Base-by-base conservation (phyloP, 2,113 vertebrate genomes). In the Physeter macrocephalus region DNA sequence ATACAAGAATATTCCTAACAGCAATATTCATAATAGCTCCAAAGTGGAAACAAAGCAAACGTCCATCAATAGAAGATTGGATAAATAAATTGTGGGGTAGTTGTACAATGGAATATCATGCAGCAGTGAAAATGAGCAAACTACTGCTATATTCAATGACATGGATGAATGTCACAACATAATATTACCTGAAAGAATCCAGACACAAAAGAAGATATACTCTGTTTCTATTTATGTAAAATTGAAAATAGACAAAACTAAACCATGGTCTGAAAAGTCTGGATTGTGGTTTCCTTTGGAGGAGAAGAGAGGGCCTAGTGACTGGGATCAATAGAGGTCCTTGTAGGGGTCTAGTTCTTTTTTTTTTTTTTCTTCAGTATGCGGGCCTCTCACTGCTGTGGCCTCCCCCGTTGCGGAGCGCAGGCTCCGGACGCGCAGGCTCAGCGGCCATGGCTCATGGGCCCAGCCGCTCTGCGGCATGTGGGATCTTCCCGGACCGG, bases 141-240 rank as follows among this genome's bases (percentile, higher is more conserved):
- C 31, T 4, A 0, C 46, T 59, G 54, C 27, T 23, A 0, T 36
- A 21, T 43, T 77, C n/a, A 27, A 0, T 39, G 61, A 25, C 12
- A 31, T 2, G 8, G 39, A 18, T 62, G n/a, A 78, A 27, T 69
- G 52, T 81, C 52, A 52, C 54, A 59, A 25, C 52, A 34, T 54
- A 64, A 9, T 29, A 36, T 18, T 64, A 17, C 93, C 62, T 9
- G 7, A 49, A 54, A 64, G 61, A 52, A 78, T 43, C 8, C 66
- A 90, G 29, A 29, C 31, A 46, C 27, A 8, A 67, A 67, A 59
- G 54, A 74, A 29, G 13, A 36, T 17, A 21, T 12, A 5, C 57
- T 17, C n/a, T 74, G 49, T 82, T 77, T 83, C 49, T n/a, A n/a
- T 29, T 36, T 17, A 41, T 52, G 41, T 71, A 41, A 62, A 78